Evolutionary conservation across 2,888 invertebrate species (phyloP), one percentile per base, ranked within the genome.

Genomic region (Anoplius nigerrimus): DNA sequence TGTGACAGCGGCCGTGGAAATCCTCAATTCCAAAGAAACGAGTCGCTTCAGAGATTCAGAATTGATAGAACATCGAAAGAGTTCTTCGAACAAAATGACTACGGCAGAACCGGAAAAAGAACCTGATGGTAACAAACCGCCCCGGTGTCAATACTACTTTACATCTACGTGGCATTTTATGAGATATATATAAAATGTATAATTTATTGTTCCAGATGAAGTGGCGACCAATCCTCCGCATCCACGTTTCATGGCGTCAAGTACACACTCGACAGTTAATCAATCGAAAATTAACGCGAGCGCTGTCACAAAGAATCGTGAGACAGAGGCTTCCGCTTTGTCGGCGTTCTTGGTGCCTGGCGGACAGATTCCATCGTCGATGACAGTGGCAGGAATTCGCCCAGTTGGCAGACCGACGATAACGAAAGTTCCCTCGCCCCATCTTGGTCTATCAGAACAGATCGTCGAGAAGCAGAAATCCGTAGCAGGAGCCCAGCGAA

Each of bases 311-410:
- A 34, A 34, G 11, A 34, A 34, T 89, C 90, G 54, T 90, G 91
- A 81, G 43, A 74, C 85, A 62, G 88, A 88, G 66, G 86, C 88
- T 4, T 89, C 90, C 0, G 91, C 93, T 21, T 86, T 93, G 20
- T 92, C 94, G 22, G 92, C 93, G 21, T 89, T 94, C 27, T 84
- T 94, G 55, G 89, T 92, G 56, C 93, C 94, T 42, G 93, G 91
- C 16, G 91, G 91, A 1, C 90, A 91, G 79, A 87, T 91, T 71
- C 88, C 90, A 80, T 54, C 89, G 81, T 66, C 70, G 57, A 48
- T 89, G 53, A 89, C 91, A 88, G 4, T 55, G 2, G 43, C 62
- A 21, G 71, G 64, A 18, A 72, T 84, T 46, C 87, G 90, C 34
- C 88, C 89, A 0, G 84, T 89, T n/a, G 91, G 91, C 46, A 89